Base-by-base conservation (phyloP, 2,888 invertebrate species). In the Trissolcus japonicus region DNA sequence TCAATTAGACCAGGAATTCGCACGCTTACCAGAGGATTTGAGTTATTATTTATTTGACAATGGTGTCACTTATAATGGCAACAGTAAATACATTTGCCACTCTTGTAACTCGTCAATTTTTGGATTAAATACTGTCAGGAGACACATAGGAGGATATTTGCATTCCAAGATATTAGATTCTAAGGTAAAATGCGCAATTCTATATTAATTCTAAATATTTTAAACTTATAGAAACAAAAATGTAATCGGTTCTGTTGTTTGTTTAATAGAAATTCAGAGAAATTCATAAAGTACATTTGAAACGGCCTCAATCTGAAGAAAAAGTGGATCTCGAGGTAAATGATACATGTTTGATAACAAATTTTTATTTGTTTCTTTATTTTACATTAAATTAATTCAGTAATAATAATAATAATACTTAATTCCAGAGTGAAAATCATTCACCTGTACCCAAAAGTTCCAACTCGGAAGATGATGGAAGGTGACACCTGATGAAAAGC, bases 151-250 rank as follows among this genome's bases (percentile, higher is more conserved):
- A 13, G 68, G 60, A 54, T 68, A 68, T 60, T 60, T 68, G 21
- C 68, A 68, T 46, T 25, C 43, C 11, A 68, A 68, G 21, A 60
- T 68, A 54, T 48, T 68, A 11, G 68, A 68, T 16, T 25, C 60
- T 0, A 60, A 60, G 60, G 68, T 60, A 60, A 48, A 19, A 51
- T 17, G 21, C 19, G 7, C 7, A 21, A 50, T 50, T 50, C 14
- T 43, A 43, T 14, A 13, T n/a, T 13, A 17, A 17, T 17, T 16
- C 13, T 50, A 0, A 17, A 50, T 16, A 17, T 50, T 17, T 17
- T 46, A 46, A 50, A 50, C 16, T 17, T 50, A 7, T 29, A 50
- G 16, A 55, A 35, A 11, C n/a, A 40, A 16, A n/a, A 35, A 14
- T 55, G 19, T 13, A 35, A 16, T 35, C 21, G 21, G n/a, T 55